Evolutionary conservation across 2,113 vertebrate genomes (phyloP).

Genomic region (Nansenia antarctica): DNA sequence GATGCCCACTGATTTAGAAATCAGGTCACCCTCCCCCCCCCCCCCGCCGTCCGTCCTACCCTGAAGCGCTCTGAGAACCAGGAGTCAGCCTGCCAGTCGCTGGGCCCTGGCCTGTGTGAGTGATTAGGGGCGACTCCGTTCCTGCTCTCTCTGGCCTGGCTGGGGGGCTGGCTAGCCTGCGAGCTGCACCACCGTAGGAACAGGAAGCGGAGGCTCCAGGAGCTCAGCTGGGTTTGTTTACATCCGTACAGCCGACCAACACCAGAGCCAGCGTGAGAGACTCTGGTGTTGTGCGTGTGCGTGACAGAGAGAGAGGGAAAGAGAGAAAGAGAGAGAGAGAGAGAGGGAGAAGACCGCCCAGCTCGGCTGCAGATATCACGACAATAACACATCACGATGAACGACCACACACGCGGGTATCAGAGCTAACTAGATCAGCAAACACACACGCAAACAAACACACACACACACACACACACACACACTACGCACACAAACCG

Average conservation of each 20-base stretch:
- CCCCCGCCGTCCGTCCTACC: no score
- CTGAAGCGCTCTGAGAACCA: no score
- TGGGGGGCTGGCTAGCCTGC: constrained; percentile 40
- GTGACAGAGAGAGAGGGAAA: background rate
- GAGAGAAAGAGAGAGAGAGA: background rate
- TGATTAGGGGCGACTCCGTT: background rate
- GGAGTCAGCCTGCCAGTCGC: no score
- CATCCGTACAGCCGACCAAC: constrained; percentile 21
- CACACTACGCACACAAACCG: background rate
- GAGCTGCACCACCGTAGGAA: constrained; percentile 25
- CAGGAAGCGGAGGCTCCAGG: constrained; percentile 32
- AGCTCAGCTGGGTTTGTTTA: constrained; percentile 70
- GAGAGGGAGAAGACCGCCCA: background rate
- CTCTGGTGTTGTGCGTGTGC: constrained; percentile 1
- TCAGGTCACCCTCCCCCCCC: no score
- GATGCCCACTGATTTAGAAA: no score
- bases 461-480: no score
- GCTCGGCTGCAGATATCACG: background rate
- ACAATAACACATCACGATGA: no score
- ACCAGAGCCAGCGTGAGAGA: constrained; percentile 21
- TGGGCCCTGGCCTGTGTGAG: no score
- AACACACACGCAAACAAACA: background rate
- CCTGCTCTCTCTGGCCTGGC: background rate
- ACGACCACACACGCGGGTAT: background rate
- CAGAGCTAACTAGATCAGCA: background rate